These are phyloP conservation scores for Micropterix aruncella DNA, from an alignment of 2,888 invertebrate genomes.

Conservation along the genomic window DNA sequence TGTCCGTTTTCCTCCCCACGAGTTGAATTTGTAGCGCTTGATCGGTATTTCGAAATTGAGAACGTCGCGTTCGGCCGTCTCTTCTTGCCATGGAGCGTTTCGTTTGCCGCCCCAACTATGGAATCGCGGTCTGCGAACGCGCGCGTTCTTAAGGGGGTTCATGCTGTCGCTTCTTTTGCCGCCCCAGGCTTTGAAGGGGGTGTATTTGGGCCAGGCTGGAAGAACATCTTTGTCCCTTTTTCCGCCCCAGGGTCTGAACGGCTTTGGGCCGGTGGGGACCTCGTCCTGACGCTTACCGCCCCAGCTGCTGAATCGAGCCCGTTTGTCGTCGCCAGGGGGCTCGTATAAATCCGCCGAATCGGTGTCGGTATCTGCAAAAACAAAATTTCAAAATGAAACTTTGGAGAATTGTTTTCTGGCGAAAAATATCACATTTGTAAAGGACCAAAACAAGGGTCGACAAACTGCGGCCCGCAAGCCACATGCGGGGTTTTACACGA, in stretches of 20 bases:
- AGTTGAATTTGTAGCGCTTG: neutral
- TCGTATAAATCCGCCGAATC: neutral
- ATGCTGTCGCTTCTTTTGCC: neutral
- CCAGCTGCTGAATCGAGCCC: neutral
- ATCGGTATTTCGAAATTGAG: neutral
- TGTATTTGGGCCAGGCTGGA: neutral
- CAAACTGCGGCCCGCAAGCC: too few relatives aligned
- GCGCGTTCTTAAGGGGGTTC: neutral
- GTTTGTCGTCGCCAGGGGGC: neutral
- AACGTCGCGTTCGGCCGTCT: too few relatives aligned
- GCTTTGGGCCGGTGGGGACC: neutral
- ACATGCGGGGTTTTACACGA: too few relatives aligned
- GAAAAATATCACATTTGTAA: too few relatives aligned
- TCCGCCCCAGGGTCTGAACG: neutral
- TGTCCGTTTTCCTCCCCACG: neutral
- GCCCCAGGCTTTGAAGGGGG: neutral
- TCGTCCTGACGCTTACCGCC: neutral
- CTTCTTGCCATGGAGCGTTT: neutral
- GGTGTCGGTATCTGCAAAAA: neutral
- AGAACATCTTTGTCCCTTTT: neutral
- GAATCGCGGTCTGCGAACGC: neutral
- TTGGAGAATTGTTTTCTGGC: too few relatives aligned
- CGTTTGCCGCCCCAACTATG: neutral
- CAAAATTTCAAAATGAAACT: too few relatives aligned
- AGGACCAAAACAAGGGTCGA: too few relatives aligned